Evolutionary conservation across 2,888 invertebrate genomes (phyloP), one percentile per base, ranked within the genome.

Genomic region (Ephialtes manifestator): DNA sequence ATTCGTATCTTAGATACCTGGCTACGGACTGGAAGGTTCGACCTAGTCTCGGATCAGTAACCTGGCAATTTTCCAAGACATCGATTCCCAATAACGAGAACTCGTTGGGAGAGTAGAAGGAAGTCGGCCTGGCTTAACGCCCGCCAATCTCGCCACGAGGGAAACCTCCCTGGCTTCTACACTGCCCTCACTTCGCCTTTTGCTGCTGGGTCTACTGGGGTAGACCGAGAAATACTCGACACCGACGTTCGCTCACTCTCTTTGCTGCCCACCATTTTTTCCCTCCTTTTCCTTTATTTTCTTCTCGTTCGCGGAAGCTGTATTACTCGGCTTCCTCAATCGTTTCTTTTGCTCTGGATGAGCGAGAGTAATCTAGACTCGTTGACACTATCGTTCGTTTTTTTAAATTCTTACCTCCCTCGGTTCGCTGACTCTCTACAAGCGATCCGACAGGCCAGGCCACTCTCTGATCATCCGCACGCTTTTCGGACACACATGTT

Each of bases 31-130:
- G 48, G 48, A 76, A 53, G 77, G 60, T 60, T 35, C 24, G n/a
- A 58, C 55, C 77, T 48, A 46, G 65, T 53, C 72, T 51, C 43
- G 84, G 84, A 84, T 84, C 87, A 87, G 86, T 84, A 89, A 88
- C 88, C 88, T 71, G 84, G 83, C 88, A 91, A 91, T 92, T 90
- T 92, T 91, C 90, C 90, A 87, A 85, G 70, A 90, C 90, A 87
- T 91, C 90, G 88, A 81, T 77, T 85, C 63, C 77, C 80, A 82
- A 89, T 87, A 88, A 88, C 75, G 86, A 74, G 76, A 80, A 43
- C 43, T 65, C 31, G 81, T 58, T 60, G 75, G 24, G 67, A 78
- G 81, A 72, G 78, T 48, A 46, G 67, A 86, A 88, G 88, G 90
- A 89, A 89, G 89, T 89, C 86, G 84, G 88, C 85, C 84, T 87